Evolutionary conservation across 2,797 vertebrate species (phyloP).

Genomic region (Anguilla anguilla): DNA sequence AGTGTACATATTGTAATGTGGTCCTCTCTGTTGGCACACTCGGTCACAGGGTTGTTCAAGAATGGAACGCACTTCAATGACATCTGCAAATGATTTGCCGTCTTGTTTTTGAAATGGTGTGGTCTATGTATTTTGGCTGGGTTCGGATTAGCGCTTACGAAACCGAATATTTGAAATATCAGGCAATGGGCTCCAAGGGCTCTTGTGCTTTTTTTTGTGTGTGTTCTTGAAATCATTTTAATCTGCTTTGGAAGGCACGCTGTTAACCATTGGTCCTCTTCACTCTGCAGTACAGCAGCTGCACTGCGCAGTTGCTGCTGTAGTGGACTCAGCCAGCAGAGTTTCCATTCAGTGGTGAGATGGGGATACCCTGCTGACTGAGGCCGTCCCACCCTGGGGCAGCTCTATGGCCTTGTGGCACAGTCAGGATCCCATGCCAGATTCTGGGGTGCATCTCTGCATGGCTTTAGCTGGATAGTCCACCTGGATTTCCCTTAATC

Average conservation of each 20-base stretch:
- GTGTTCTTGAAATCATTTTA: neutral
- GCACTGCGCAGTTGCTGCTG: neutral
- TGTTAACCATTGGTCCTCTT: neutral
- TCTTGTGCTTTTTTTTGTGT: neutral
- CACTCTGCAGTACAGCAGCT: neutral
- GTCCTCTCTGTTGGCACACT: neutral
- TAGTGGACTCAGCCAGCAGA: neutral
- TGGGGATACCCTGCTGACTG: neutral
- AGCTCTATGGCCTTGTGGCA: neutral
- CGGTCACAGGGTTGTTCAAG: neutral
- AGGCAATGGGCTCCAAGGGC: neutral
- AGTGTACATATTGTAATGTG: neutral
- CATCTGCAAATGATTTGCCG: conserved; percentile 27
- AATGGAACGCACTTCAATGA: conserved; percentile 27
- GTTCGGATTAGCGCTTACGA: neutral
- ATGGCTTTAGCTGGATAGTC: neutral
- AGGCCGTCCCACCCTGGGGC: neutral
- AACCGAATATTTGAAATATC: conserved; percentile 5
- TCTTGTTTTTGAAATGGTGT: conserved; percentile 15
- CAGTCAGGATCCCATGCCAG: neutral
- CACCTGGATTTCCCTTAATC: neutral
- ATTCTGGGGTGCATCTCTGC: neutral
- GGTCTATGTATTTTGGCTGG: conserved; percentile 16
- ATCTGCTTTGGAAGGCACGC: neutral
- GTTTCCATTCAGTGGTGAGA: neutral